Conservation (phyloP, 1,140 invertebrate species). For the Drosophila ohnishii region DNA sequence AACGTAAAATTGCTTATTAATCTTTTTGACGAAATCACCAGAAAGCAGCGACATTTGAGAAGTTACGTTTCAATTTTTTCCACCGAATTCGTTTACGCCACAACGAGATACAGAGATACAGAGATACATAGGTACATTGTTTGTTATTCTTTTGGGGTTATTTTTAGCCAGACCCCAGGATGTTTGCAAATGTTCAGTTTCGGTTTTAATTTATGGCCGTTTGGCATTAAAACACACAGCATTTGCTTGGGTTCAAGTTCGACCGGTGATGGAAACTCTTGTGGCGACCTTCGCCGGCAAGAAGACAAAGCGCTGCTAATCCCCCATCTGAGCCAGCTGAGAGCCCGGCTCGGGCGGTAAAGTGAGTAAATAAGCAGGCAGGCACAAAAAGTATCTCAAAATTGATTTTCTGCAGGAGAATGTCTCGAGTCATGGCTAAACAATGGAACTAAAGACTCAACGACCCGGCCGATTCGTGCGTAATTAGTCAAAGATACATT, state of each 20-base stretch:
- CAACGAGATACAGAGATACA: conserved; percentile 1
- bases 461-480: conserved; percentile 37
- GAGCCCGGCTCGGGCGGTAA: conserved; percentile 18
- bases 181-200: conserved; percentile 53
- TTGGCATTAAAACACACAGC: conserved; percentile 43
- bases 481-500: conserved; percentile 47
- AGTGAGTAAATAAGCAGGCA: conserved; percentile 30
- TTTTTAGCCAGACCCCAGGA: conserved; percentile 40
- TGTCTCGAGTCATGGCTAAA: conserved; percentile 22
- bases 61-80: conserved; percentile 56
- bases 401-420: conserved; percentile 36
- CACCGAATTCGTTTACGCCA: conserved; percentile 29
- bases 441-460: conserved; percentile 49
- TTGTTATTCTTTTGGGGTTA: conserved; percentile 22
- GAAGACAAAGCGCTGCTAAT: conserved; percentile 40
- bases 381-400: conserved; percentile 32
- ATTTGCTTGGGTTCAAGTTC: conserved; percentile 47
- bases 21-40: conserved; percentile 75
- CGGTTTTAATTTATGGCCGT: conserved; percentile 55
- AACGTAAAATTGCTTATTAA: conserved; percentile 65
- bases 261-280: conserved; percentile 27
- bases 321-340: conserved; percentile 39
- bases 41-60: conserved; percentile 46
- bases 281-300: conserved; percentile 21
- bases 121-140: conserved; percentile 10